Evolutionary conservation across 1,140 invertebrate species (phyloP).

Genomic region (Papilio helenus): DNA sequence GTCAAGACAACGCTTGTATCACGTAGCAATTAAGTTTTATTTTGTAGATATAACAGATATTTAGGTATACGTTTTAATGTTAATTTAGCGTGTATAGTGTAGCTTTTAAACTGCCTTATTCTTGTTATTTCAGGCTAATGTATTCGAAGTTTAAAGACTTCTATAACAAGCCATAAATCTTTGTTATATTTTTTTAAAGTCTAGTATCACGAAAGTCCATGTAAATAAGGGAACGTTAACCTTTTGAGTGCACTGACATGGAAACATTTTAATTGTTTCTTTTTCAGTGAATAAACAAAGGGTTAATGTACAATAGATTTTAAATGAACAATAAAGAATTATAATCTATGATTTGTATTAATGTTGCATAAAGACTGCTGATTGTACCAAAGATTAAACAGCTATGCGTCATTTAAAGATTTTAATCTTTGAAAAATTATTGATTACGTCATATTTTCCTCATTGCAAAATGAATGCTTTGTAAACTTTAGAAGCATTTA

Average conservation of each 20-base stretch:
- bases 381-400: neutral
- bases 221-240: constrained; percentile 3
- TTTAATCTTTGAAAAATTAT: neutral
- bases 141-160: too few relatives aligned
- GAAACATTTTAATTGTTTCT: neutral
- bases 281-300: constrained; percentile 15
- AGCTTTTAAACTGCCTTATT: neutral
- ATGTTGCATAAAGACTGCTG: neutral
- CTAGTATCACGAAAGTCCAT: constrained; percentile 3
- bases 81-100: neutral
- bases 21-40: too few relatives aligned
- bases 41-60: neutral
- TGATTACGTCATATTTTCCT: too few relatives aligned
- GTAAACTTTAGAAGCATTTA: too few relatives aligned
- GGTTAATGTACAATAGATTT: constrained; percentile 4
- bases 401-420: neutral
- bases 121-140: too few relatives aligned
- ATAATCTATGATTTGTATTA: neutral
- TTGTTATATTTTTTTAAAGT: neutral
- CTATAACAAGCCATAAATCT: neutral
- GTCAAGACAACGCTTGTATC: neutral
- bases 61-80: neutral
- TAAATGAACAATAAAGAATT: neutral
- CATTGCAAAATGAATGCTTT: too few relatives aligned
- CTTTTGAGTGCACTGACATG: constrained; percentile 7